These are phyloP conservation scores for Gymnocheta viridis DNA, from an alignment of 2,888 invertebrate genomes.

Conservation along the genomic window DNA sequence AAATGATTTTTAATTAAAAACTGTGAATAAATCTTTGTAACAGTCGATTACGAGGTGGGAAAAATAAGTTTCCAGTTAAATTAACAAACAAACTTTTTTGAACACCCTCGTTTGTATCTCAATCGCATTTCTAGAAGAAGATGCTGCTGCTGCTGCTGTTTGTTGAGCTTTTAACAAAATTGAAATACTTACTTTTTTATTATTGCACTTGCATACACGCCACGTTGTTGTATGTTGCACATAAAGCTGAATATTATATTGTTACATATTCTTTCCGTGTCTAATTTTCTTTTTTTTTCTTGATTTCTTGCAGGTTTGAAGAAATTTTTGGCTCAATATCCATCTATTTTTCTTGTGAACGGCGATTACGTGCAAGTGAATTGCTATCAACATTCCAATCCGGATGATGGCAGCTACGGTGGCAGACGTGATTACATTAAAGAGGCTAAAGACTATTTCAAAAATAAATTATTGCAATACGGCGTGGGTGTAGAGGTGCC, in stretches of 20 bases:
- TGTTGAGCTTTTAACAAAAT: slow-evolving; percentile 51
- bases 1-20: slow-evolving; percentile 62
- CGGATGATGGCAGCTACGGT: slow-evolving; percentile 83
- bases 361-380: slow-evolving; percentile 95
- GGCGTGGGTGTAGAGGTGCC: slow-evolving; percentile 98
- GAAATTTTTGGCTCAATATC: slow-evolving; percentile 98
- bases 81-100: background rate
- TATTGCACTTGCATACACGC: slow-evolving; percentile 12
- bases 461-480: slow-evolving; percentile 96
- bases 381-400: slow-evolving; percentile 87
- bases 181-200: slow-evolving; percentile 16
- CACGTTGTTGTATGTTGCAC: slow-evolving; percentile 21
- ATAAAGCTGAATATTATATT: slow-evolving; percentile 49
- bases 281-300: slow-evolving; percentile 2
- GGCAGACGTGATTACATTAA: slow-evolving; percentile 94
- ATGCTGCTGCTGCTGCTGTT: background rate
- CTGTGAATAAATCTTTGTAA: slow-evolving; percentile 49
- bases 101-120: background rate
- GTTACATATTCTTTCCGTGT: slow-evolving; percentile 25
- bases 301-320: slow-evolving; percentile 87
- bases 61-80: background rate
- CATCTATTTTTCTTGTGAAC: slow-evolving; percentile 96
- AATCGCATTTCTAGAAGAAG: slow-evolving; percentile 20
- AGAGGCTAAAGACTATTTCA: slow-evolving; percentile 99
- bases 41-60: background rate